A percentile compares a stretch with the other conserved stretches of the same genome.
Conservation (phyloP, 2,797 vertebrate genomes). For the Tachyglossus aculeatus region DNA sequence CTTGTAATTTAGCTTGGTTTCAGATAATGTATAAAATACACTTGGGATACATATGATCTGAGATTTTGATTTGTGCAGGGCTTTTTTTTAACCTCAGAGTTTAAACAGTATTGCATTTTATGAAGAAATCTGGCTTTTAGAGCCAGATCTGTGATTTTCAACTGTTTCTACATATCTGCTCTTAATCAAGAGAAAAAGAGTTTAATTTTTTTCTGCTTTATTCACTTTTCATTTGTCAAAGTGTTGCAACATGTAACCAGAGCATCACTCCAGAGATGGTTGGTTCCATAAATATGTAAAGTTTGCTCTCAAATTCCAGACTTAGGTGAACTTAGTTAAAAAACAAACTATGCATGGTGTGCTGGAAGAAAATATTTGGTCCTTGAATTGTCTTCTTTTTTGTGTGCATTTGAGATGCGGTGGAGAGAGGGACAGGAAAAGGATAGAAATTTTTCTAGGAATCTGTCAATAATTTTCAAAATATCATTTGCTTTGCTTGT, state of each 20-base stretch:
- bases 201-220: constrained; percentile 63
- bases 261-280: constrained; percentile 65
- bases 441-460: background rate
- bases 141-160: constrained; percentile 70
- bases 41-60: constrained; percentile 62
- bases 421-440: background rate
- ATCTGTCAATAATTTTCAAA: background rate
- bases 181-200: constrained; percentile 70
- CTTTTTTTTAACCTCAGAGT: constrained; percentile 52
- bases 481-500: constrained; percentile 8
- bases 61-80: constrained; percentile 56
- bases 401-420: constrained; percentile 13
- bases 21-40: constrained; percentile 66
- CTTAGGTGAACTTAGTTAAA: constrained; percentile 59
- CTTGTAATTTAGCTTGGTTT: constrained; percentile 69
- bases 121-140: constrained; percentile 76
- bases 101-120: constrained; percentile 74
- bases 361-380: constrained; percentile 37
- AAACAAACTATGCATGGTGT: constrained; percentile 5
- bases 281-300: constrained; percentile 60
- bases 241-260: constrained; percentile 55
- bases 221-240: constrained; percentile 71
- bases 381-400: constrained; percentile 22
- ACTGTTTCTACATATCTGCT: constrained; percentile 70
- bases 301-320: constrained; percentile 66